These are phyloP conservation scores for Eucriotettix oculatus DNA, from an alignment of 2,888 invertebrate genomes.

Conservation along the genomic window DNA sequence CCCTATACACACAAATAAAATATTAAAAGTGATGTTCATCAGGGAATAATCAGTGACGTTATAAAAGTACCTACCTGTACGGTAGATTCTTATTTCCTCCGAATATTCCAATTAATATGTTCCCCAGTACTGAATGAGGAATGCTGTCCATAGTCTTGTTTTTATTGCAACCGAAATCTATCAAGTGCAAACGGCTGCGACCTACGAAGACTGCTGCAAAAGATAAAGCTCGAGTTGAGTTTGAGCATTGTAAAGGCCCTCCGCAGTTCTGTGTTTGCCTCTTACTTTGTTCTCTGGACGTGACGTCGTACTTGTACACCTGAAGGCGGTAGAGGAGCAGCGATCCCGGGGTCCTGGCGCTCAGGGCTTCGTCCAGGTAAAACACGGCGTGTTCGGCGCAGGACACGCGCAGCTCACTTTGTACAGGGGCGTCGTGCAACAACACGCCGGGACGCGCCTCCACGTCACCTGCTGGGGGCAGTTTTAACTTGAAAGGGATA, in stretches of 20 bases:
- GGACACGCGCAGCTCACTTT: conserved; percentile 85
- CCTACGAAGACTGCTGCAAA: conserved; percentile 70
- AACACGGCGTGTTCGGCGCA: conserved; percentile 90
- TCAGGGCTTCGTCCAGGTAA: conserved; percentile 85
- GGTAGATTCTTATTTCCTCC: conserved; percentile 95
- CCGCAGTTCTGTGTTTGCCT: too few relatives aligned
- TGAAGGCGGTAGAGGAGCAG: conserved; percentile 91
- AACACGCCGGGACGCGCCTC: too few relatives aligned
- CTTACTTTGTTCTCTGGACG: conserved; percentile 75
- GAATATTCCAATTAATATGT: conserved; percentile 86
- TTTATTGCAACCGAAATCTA: conserved; percentile 87
- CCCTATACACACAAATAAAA: conserved; percentile 39
- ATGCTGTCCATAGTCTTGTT: conserved; percentile 49
- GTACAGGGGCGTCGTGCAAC: conserved; percentile 20
- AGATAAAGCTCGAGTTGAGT: too few relatives aligned
- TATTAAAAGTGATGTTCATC: too few relatives aligned
- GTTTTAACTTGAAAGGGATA: too few relatives aligned
- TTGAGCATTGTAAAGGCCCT: too few relatives aligned
- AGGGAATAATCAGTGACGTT: too few relatives aligned
- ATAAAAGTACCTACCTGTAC: conserved; percentile 36
- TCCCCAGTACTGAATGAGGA: conserved; percentile 75
- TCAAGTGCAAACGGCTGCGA: conserved; percentile 83
- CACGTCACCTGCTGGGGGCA: too few relatives aligned
- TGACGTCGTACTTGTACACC: conserved; percentile 90
- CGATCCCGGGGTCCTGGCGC: conserved; percentile 51